Conservation (phyloP, 2,888 invertebrate genomes). For the Masnerella sp. region DNA sequence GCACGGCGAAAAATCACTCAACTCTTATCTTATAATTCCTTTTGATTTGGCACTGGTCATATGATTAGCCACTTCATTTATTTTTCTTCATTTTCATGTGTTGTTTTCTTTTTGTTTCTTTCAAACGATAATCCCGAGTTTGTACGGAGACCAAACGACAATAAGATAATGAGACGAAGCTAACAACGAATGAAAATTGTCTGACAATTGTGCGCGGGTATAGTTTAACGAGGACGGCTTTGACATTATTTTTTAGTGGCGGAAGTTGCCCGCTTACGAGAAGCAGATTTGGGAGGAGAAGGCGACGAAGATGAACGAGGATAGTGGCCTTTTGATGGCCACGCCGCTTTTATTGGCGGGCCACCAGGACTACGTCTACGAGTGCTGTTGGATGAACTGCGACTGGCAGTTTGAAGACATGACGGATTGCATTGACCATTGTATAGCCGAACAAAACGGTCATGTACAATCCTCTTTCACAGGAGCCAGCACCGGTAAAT, state of each 20-base stretch:
- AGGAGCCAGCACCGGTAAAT: slow-evolving; percentile 74
- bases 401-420: slow-evolving; percentile 96
- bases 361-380: slow-evolving; percentile 82
- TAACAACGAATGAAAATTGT: too few relatives aligned
- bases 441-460: slow-evolving; percentile 88
- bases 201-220: background rate
- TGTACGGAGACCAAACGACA: too few relatives aligned
- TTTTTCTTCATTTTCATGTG: too few relatives aligned
- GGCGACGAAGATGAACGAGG: slow-evolving; percentile 93
- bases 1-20: slow-evolving; percentile 5
- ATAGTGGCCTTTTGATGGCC: slow-evolving; percentile 82
- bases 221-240: slow-evolving; percentile 19
- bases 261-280: slow-evolving; percentile 90
- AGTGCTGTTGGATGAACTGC: slow-evolving; percentile 94
- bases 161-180: too few relatives aligned
- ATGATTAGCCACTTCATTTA: too few relatives aligned
- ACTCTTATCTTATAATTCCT: slow-evolving; percentile 17
- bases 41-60: slow-evolving; percentile 10
- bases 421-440: slow-evolving; percentile 92
- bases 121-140: background rate
- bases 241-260: slow-evolving; percentile 85
- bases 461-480: slow-evolving; percentile 83
- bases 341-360: slow-evolving; percentile 69
- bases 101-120: too few relatives aligned
- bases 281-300: slow-evolving; percentile 97